phyloP scores from a whole-genome alignment of 1,140 invertebrate genomes.

The Drosophila malerkotliana region DNA sequence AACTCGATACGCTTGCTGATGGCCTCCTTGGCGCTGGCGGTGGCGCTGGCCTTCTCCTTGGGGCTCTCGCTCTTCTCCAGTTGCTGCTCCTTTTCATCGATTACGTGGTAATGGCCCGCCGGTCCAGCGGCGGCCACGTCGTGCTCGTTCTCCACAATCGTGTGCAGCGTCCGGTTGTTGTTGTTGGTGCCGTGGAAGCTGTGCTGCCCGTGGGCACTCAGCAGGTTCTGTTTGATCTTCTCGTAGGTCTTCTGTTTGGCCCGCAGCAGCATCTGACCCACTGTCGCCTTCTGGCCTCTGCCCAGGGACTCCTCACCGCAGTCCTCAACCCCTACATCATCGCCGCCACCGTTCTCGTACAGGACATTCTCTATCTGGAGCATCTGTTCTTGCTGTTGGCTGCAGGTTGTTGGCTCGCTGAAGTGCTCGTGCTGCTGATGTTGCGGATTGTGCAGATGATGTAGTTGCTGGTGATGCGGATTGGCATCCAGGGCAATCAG shows the following conservation, averaged over 20 bases:
- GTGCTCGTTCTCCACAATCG: constrained; percentile 77
- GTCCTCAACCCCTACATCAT: constrained; percentile 46
- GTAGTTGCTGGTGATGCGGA: constrained; percentile 82
- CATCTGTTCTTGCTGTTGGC: constrained; percentile 83
- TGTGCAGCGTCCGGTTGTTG: constrained; percentile 65
- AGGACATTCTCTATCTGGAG: constrained; percentile 66
- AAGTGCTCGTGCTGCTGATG: constrained; percentile 69
- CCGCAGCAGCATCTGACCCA: constrained; percentile 70
- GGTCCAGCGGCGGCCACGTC: constrained; percentile 74
- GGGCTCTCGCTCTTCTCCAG: constrained; percentile 10
- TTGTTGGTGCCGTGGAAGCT: constrained; percentile 63
- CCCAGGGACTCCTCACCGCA: constrained; percentile 20
- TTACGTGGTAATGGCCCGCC: constrained; percentile 77
- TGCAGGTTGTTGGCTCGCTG: constrained; percentile 73
- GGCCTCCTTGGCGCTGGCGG: constrained; percentile 18
- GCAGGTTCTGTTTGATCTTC: constrained; percentile 77
- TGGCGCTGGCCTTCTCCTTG: constrained; percentile 1
- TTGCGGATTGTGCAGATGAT: constrained; percentile 72
- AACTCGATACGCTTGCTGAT: constrained; percentile 80
- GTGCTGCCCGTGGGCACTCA: constrained; percentile 69
- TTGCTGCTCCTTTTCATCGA: constrained; percentile 68
- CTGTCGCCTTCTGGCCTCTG: constrained; percentile 36
- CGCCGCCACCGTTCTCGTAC: constrained; percentile 63
- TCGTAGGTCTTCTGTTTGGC: constrained; percentile 80
- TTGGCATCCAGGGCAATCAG: constrained; percentile 79